Evolutionary conservation across 2,888 invertebrate genomes (phyloP).

Genomic region (Xestobium rufovillosum): DNA sequence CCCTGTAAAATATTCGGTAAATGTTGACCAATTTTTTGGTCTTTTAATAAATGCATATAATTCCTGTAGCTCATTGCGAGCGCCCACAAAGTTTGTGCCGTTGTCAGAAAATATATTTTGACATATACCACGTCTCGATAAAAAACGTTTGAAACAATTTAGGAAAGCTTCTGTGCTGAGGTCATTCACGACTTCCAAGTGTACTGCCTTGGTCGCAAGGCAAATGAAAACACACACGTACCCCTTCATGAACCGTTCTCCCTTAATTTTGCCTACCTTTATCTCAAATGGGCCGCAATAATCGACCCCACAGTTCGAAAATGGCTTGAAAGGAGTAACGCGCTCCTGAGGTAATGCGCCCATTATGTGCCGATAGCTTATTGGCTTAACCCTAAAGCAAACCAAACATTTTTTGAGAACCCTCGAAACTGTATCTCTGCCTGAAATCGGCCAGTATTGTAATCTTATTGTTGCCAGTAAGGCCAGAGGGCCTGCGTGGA

Average conservation of each 20-base stretch:
- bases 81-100: too few species aligned
- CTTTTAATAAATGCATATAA: too few species aligned
- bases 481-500: constrained; percentile 10
- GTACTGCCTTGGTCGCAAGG: too few species aligned
- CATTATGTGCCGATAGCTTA: constrained; percentile 8
- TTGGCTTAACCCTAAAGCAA: constrained; percentile 7
- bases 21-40: too few species aligned
- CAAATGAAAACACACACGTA: too few species aligned
- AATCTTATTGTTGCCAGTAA: not conserved
- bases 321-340: constrained; percentile 13
- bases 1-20: too few species aligned
- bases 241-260: constrained; percentile 4
- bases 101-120: too few species aligned
- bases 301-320: constrained; percentile 14
- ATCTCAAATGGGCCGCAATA: constrained; percentile 17
- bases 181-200: too few species aligned
- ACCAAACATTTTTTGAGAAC: constrained; percentile 3
- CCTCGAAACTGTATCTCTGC: not conserved
- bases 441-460: not conserved
- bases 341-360: constrained; percentile 14
- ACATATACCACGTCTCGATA: too few species aligned
- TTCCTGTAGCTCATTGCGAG: too few species aligned
- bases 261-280: constrained; percentile 13
- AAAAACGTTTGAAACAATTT: too few species aligned
- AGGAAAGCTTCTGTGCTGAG: constrained; percentile 13